Evolutionary conservation across 2,113 vertebrate genomes (phyloP), one percentile per base, ranked within the genome.

Genomic region (Gnathonemus longibarbis): DNA sequence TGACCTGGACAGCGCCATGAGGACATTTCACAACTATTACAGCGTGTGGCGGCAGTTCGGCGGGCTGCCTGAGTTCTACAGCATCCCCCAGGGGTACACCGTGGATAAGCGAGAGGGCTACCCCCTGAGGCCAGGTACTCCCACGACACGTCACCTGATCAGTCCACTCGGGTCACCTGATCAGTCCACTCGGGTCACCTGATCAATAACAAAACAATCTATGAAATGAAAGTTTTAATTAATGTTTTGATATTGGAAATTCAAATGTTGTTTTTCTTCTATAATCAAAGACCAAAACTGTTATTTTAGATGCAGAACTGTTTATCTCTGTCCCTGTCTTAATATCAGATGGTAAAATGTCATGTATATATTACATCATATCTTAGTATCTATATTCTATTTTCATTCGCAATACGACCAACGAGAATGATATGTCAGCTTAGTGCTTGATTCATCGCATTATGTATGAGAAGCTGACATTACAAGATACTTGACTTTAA

Each of bases 101-200:
- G 98, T 99, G 93, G 98, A 99, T 92, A 99, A 99, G 94, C 95
- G 98, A 70, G 98, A 99, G 92, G 98, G 98, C 3, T 99, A 99
- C 92, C 98, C 98, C 0, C 97, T 99, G 48, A 95, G 98, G 77
- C 98, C 98, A 80, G 98, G 98, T 99, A 90, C 11, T 24, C 66
- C 17, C n/a, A 66, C 19, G 45, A 24, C 42, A 35, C 8, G 1
- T 83, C 48, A 90, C 58, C 8, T 90, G 31, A 17, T 27, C 70
- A 74, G 19, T 49, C 45, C 83, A 35, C 70, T 17, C 3, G 1
- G 50, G 50, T 80, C 48, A 90, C 58, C 8, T 90, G 31, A 17
- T 27, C 70, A 74, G 19, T 49, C 46, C 45, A n/a, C 58, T 45
- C 42, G 13, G 50, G 50, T 52, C 50, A 52, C 50, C 53, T 7